Base-by-base conservation (phyloP, 2,888 invertebrate species). In the Epistrophe grossulariae region DNA sequence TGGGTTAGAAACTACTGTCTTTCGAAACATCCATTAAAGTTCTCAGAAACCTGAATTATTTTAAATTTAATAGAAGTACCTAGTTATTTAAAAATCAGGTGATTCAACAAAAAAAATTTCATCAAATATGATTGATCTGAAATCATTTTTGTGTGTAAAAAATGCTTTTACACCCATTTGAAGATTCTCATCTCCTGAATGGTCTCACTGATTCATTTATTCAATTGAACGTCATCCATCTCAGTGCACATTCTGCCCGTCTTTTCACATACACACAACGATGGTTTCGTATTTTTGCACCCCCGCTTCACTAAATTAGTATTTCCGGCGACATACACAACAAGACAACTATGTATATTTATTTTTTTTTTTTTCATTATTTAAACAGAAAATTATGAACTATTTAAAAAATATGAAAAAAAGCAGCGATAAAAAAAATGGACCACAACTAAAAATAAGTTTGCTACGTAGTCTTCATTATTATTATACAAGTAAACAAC, bases 221-320 rank as follows among this genome's bases (percentile, higher is more conserved):
- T 15, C 71, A 55, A 45, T 15, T 15, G 28, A 78, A 78, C 68
- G 68, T 81, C 84, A 79, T 79, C 45, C 28, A 48, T 68, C 35
- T 68, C 35, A 19, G 35, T 62, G 43, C 24, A 62, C 40, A 43
- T 43, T 43, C 43, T 62, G 15, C 17, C 31, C 31, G 0, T 24
- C 13, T 24, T 24, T 57, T 17, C 40, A 28, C 71, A 71, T 38
- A 48, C 38, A 71, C 55, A 55, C 40, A 55, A 55, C 40, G 28
- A 43, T 43, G 71, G 55, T 57, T 43, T 55, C 70, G 70, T 74
- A 85, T 85, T 82, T 81, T 71, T 85, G 82, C 87, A 83, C 87
- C 87, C 87, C 87, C 87, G 83, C 87, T 79, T 83, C 76, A 83
- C 83, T 87, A 87, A 87, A 87, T 87, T 87, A 87, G 87, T 87